Evolutionary conservation across 2,113 vertebrate species (phyloP).

Genomic region (Heliornis fulica): DNA sequence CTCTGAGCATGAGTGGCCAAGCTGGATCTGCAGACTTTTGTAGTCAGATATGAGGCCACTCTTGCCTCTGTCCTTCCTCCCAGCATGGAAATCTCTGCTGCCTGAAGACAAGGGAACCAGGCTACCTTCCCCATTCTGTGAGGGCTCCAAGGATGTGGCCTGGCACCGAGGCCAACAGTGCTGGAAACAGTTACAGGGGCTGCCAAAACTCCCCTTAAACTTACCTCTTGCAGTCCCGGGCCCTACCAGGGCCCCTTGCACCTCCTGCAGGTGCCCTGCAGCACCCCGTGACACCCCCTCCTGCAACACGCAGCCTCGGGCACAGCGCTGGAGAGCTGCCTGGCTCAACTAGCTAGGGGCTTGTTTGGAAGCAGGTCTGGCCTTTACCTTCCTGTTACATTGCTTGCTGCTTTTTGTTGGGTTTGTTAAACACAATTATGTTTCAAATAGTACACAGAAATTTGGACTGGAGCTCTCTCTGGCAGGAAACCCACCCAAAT

Average conservation of each 20-base stretch:
- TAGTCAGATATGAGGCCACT: background rate
- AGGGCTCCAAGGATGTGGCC: background rate
- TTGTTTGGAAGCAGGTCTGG: background rate
- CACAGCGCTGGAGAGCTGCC: background rate
- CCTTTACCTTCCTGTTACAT: background rate
- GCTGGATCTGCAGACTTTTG: background rate
- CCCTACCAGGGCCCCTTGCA: background rate
- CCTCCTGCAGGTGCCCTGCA: accelerated
- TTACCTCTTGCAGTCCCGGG: background rate
- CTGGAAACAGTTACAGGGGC: background rate
- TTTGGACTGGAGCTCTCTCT: background rate
- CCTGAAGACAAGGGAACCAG: accelerated
- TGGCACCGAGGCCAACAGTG: background rate
- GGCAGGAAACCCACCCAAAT: background rate
- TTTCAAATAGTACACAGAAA: background rate
- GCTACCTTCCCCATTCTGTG: accelerated
- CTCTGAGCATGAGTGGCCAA: background rate
- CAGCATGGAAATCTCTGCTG: background rate
- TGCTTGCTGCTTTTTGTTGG: background rate
- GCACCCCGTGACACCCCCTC: background rate
- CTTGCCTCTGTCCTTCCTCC: background rate
- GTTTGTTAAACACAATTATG: background rate
- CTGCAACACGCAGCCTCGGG: accelerated
- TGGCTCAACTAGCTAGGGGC: background rate
- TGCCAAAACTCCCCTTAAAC: background rate